phyloP scores from a whole-genome alignment of 2,797 vertebrate species.

The Silurus lanzhouensis region DNA sequence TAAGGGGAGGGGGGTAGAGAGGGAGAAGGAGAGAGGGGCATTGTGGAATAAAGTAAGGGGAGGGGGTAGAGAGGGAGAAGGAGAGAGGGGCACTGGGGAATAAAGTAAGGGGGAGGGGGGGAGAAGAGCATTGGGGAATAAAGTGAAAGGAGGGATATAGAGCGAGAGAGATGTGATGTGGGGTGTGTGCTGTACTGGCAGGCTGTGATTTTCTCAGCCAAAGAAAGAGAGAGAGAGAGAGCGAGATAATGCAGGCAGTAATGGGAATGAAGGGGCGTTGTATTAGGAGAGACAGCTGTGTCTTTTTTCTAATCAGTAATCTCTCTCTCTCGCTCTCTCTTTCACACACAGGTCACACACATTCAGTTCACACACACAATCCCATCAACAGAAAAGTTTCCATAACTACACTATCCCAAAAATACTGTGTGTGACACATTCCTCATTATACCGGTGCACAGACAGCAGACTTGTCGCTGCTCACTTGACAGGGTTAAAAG shows the following conservation, averaged over 20 bases:
- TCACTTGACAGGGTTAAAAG: slow-evolving; percentile 6
- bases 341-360: slow-evolving; percentile 12
- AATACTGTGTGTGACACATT: slow-evolving; percentile 13
- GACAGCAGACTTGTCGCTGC: slow-evolving; percentile 18
- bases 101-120: no score
- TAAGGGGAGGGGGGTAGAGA: no score
- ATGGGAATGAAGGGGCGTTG: slow-evolving; percentile 9
- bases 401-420: not conserved
- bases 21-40: no score
- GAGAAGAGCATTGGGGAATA: not conserved
- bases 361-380: slow-evolving; percentile 39
- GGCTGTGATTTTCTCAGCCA: slow-evolving; percentile 10
- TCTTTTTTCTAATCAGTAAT: slow-evolving; percentile 34
- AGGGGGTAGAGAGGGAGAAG: no score
- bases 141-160: not conserved
- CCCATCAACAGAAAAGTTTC: not conserved
- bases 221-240: not conserved
- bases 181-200: slow-evolving; percentile 1
- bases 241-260: slow-evolving; percentile 23
- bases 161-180: not conserved
- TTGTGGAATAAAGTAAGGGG: no score
- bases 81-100: no score
- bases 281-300: slow-evolving; percentile 18
- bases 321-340: slow-evolving; percentile 22
- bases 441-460: slow-evolving; percentile 33